A percentile compares a stretch with the other conserved stretches of the same genome.
These are phyloP conservation scores for Ptilodon capucinus DNA, from an alignment of 2,888 invertebrate genomes.

Conservation along the genomic window DNA sequence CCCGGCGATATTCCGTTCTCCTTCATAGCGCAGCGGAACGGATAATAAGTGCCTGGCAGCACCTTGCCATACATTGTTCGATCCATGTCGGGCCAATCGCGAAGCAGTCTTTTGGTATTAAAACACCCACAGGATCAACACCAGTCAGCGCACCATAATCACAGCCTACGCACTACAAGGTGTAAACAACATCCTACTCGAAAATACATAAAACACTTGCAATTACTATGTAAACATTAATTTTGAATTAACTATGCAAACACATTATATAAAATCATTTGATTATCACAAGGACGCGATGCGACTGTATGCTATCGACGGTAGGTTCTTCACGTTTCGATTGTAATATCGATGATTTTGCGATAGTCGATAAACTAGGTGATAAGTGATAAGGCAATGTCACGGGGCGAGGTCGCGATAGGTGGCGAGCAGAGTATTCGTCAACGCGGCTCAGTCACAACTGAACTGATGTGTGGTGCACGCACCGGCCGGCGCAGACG, in stretches of 20 bases:
- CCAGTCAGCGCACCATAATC: slow-evolving; percentile 75
- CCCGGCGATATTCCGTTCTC: slow-evolving; percentile 92
- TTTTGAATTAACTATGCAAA: slow-evolving; percentile 20
- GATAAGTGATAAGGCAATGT: slow-evolving; percentile 73
- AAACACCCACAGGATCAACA: slow-evolving; percentile 71
- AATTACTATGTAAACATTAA: slow-evolving; percentile 23
- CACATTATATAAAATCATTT: slow-evolving; percentile 16
- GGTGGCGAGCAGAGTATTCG: slow-evolving; percentile 69
- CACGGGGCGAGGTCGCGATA: slow-evolving; percentile 63
- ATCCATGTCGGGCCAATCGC: slow-evolving; percentile 86
- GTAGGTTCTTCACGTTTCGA: slow-evolving; percentile 29
- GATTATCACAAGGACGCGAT: slow-evolving; percentile 45
- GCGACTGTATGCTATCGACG: slow-evolving; percentile 35
- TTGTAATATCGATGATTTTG: slow-evolving; percentile 53
- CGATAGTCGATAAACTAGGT: slow-evolving; percentile 51
- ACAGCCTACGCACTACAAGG: slow-evolving; percentile 63
- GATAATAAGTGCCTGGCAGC: slow-evolving; percentile 91
- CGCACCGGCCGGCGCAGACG: slow-evolving; percentile 66
- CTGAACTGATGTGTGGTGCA: slow-evolving; percentile 58
- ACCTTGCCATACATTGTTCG: slow-evolving; percentile 95
- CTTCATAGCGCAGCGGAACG: slow-evolving; percentile 91
- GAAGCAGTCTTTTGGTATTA: slow-evolving; percentile 64
- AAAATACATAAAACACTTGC: slow-evolving; percentile 51
- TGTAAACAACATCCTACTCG: slow-evolving; percentile 55
- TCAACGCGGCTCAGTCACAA: slow-evolving; percentile 75